These are phyloP conservation scores for Poecilia latipinna DNA, from an alignment of 2,113 vertebrate species.

Conservation along the genomic window DNA sequence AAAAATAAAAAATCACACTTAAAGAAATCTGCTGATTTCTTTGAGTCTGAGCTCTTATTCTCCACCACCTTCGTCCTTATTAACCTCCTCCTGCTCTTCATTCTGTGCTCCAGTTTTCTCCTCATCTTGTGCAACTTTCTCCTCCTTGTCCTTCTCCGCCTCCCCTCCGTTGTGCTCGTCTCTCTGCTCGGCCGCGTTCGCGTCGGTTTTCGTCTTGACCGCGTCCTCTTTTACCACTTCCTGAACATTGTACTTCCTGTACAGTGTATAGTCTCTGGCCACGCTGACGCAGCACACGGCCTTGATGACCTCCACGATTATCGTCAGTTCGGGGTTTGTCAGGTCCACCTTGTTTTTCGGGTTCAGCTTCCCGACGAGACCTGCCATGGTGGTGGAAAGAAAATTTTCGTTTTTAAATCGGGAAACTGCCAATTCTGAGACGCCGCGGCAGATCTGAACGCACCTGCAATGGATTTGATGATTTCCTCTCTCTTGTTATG, in stretches of 20 bases:
- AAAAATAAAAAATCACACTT: conserved; percentile 11
- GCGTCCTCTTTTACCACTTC: conserved; percentile 86
- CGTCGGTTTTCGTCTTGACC: not conserved
- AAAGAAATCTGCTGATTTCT: not conserved
- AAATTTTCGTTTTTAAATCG: not conserved
- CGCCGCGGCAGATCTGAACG: not conserved
- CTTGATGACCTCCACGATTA: conserved; percentile 97
- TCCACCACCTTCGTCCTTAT: conserved; percentile 11
- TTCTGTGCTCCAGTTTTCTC: conserved; percentile 7
- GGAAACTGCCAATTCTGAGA: too few relatives aligned
- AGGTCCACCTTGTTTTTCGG: conserved; percentile 94
- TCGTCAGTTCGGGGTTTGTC: conserved; percentile 89
- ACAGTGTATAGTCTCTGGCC: conserved; percentile 89
- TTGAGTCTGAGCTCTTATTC: conserved; percentile 12
- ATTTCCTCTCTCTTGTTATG: conserved; percentile 92
- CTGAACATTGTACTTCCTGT: conserved; percentile 95
- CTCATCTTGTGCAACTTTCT: conserved; percentile 1
- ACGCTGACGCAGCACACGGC: conserved; percentile 93
- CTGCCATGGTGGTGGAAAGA: conserved; percentile 61
- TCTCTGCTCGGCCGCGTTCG: not conserved
- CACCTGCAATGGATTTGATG: conserved; percentile 94
- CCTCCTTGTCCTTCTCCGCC: conserved; percentile 6
- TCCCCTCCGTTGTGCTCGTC: conserved; percentile 18
- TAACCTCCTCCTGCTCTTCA: not conserved
- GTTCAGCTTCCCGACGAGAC: conserved; percentile 89